Percentiles rank a stretch among this genome's conserved stretches.
These are phyloP conservation scores for Synanthedon myopaeformis DNA, from an alignment of 2,888 invertebrate species.

Conservation along the genomic window DNA sequence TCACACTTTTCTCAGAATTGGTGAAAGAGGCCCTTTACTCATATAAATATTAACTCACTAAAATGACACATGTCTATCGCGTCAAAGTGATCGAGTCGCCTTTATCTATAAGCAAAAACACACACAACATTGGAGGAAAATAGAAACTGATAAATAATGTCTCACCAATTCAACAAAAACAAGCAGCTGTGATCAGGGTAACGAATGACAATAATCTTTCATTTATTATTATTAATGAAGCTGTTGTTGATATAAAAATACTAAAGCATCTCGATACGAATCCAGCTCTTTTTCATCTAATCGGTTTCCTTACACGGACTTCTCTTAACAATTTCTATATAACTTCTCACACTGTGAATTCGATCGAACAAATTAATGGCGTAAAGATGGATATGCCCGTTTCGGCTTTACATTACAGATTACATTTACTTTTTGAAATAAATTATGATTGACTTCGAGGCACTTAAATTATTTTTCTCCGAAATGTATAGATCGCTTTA, in stretches of 20 bases:
- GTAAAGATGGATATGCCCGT: constrained; percentile 1
- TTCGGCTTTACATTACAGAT: background rate
- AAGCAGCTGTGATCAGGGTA: background rate
- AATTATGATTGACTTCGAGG: constrained; percentile 44
- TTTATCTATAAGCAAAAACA: background rate
- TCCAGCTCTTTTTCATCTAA: constrained; percentile 33
- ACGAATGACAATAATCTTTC: background rate
- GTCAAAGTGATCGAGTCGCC: background rate
- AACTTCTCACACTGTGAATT: constrained; percentile 30
- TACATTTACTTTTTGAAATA: constrained; percentile 16
- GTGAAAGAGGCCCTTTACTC: too few species aligned
- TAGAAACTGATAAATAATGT: background rate
- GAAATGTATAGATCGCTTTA: constrained; percentile 62
- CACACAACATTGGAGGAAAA: background rate
- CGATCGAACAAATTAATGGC: constrained; percentile 13
- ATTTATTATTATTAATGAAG: background rate
- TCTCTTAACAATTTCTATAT: constrained; percentile 42
- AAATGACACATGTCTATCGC: background rate
- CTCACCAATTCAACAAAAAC: background rate
- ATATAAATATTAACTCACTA: background rate
- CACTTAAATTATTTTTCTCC: constrained; percentile 53
- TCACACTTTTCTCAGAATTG: too few species aligned
- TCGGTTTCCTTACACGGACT: constrained; percentile 40
- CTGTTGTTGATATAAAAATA: constrained; percentile 19
- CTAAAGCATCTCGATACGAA: constrained; percentile 26